These are phyloP conservation scores for Ageneiosus marmoratus DNA, from an alignment of 2,113 vertebrate species.

Conservation along the genomic window DNA sequence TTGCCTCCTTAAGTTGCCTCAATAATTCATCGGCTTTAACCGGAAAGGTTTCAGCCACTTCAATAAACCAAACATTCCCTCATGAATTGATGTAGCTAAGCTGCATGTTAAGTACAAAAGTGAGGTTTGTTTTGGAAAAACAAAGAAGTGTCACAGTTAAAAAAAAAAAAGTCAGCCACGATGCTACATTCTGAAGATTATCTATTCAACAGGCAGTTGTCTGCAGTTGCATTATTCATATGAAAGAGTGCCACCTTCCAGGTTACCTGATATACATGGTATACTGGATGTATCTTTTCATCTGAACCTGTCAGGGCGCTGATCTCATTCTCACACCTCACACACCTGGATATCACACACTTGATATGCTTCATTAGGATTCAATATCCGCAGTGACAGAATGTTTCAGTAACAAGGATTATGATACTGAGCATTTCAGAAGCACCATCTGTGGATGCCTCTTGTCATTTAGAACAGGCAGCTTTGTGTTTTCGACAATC, in stretches of 20 bases:
- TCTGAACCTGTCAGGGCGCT: conserved; percentile 4
- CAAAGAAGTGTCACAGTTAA: background rate
- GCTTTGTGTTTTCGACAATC: conserved; percentile 7
- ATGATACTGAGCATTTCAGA: background rate
- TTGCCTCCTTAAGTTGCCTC: conserved; percentile 59
- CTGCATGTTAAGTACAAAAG: background rate
- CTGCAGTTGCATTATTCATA: background rate
- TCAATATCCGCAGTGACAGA: background rate
- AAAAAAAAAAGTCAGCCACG: background rate
- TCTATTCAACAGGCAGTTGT: background rate
- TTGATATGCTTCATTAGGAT: background rate
- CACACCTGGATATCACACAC: background rate
- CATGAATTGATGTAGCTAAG: background rate
- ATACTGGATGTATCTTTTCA: conserved; percentile 4
- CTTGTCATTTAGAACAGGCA: conserved; percentile 9
- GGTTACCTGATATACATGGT: background rate
- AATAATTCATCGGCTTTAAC: conserved; percentile 69
- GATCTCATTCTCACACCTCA: background rate
- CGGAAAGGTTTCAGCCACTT: conserved; percentile 51
- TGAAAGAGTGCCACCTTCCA: background rate
- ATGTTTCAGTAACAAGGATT: conserved; percentile 4
- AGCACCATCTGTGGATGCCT: conserved; percentile 12
- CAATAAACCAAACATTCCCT: background rate
- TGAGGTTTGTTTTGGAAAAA: background rate
- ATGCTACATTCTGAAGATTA: background rate